A percentile compares a stretch with the other conserved stretches of the same genome.
These are phyloP conservation scores for Euwallacea similis DNA, from an alignment of 1,140 invertebrate species.

Conservation along the genomic window DNA sequence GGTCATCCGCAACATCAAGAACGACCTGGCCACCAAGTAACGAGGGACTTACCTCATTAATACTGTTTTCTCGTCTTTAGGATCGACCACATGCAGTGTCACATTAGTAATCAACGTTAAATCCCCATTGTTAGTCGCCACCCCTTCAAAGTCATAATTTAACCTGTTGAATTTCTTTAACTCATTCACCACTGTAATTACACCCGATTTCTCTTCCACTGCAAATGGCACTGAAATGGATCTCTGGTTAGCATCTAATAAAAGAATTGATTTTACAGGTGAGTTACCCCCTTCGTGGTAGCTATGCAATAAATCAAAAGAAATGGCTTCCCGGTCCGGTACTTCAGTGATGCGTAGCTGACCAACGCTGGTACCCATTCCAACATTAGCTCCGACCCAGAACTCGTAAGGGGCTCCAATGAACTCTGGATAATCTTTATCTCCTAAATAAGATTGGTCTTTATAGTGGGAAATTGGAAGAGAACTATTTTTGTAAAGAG, in stretches of 20 bases:
- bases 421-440: conserved; percentile 72
- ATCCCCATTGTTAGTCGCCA: conserved; percentile 70
- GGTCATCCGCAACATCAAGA: no score
- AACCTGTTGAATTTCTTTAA: conserved; percentile 68
- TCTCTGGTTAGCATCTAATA: no score
- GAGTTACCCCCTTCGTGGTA: conserved; percentile 76
- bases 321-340: conserved; percentile 65
- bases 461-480: neutral
- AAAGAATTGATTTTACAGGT: neutral
- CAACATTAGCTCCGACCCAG: conserved; percentile 82
- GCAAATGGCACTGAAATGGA: conserved; percentile 75
- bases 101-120: conserved; percentile 75
- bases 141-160: conserved; percentile 79
- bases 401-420: conserved; percentile 87
- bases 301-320: conserved; percentile 78
- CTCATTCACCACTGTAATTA: conserved; percentile 80
- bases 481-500: no score
- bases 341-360: conserved; percentile 76
- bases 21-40: no score
- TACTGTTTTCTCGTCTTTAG: conserved; percentile 67
- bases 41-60: conserved; percentile 65
- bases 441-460: conserved; percentile 11
- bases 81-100: conserved; percentile 79
- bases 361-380: conserved; percentile 82
- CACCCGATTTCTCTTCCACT: conserved; percentile 84